Evolutionary conservation across 2,888 invertebrate genomes (phyloP), one percentile per base, ranked within the genome.

Genomic region (Mythimna loreyi): DNA sequence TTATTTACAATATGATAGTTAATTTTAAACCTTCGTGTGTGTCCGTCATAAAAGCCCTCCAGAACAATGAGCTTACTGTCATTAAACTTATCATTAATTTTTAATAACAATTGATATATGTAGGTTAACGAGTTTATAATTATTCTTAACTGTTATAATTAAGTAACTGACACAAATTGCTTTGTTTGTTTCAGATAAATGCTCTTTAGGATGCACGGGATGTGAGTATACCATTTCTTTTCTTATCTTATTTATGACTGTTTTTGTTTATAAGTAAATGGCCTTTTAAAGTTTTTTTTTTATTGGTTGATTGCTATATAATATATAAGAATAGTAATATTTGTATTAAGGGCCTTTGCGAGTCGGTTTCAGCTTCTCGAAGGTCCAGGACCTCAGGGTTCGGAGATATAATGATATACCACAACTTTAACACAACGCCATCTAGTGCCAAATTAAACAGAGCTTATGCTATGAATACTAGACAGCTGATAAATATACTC

Each of bases 121-220:
- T 40, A 40, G 16, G 40, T 16, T 60, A 76, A 64, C 61, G 52
- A 62, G 21, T 77, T 62, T 40, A 25, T 76, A 69, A 58, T 64
- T 64, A 80, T 61, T 80, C 9, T 76, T 64, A 58, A 33, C 49
- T 43, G 9, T 58, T 23, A 25, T 69, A 68, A 80, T 76, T 80
- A 59, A 45, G 52, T 65, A 52, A 77, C 56, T 86, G 70, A 86
- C 80, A 78, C 81, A 73, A 83, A 86, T 86, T 84, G 21, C 73
- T 83, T 86, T 90, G 83, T 91, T 94, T 93, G 92, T 95, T 95
- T 81, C 95, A 96, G 95, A 93, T 90, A 92, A 92, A 87, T 95
- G 94, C 81, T 90, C 92, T 40, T 81, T 92, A 79, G 89, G 90
- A 68, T 94, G 95, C 85, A 90, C 90, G 88, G 95, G 94, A 89